Evolutionary conservation across 2,113 vertebrate genomes (phyloP).

Genomic region (Cheirogaleus medius): DNA sequence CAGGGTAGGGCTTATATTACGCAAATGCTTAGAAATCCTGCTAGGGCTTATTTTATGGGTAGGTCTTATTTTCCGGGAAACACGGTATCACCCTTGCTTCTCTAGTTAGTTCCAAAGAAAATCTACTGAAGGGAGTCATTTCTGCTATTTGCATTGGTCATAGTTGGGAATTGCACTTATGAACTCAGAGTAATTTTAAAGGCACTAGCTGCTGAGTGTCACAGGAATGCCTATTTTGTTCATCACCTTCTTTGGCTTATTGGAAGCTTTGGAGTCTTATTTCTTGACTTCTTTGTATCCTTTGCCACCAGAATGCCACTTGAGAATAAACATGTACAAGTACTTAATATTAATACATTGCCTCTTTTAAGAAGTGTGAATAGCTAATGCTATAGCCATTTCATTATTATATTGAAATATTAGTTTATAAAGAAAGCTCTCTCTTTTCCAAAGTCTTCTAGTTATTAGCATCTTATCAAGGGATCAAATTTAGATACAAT

Average conservation of each 20-base stretch:
- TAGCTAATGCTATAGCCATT: background rate
- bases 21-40: too few species aligned
- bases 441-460: background rate
- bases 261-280: slow-evolving; percentile 84
- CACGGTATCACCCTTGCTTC: background rate
- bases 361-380: background rate
- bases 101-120: slow-evolving; percentile 78
- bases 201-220: slow-evolving; percentile 73
- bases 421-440: background rate
- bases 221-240: slow-evolving; percentile 75
- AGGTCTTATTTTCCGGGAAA: too few species aligned
- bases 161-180: slow-evolving; percentile 82
- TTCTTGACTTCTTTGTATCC: slow-evolving; percentile 85
- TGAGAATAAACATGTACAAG: background rate
- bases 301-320: slow-evolving; percentile 66
- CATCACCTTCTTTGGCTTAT: slow-evolving; percentile 85
- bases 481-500: background rate
- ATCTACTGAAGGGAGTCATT: slow-evolving; percentile 84
- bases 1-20: too few species aligned
- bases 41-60: too few species aligned
- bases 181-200: slow-evolving; percentile 83
- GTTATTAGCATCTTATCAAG: background rate
- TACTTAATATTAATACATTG: background rate
- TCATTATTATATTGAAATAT: background rate
- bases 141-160: slow-evolving; percentile 81